These are phyloP conservation scores for Thaumatotibia leucotreta DNA, from an alignment of 1,140 invertebrate species.

Conservation along the genomic window DNA sequence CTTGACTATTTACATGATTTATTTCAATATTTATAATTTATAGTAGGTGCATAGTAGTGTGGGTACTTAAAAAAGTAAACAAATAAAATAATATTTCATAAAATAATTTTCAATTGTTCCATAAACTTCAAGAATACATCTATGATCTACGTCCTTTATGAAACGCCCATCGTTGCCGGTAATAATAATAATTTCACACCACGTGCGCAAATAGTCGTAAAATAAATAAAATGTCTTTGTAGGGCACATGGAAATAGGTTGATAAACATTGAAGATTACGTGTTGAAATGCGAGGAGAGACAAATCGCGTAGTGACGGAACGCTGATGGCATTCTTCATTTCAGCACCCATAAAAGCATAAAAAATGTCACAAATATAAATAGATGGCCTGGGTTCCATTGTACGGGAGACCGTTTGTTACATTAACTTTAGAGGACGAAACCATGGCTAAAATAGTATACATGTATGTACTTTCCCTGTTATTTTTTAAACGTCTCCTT, in stretches of 20 bases:
- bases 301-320: conserved; percentile 18
- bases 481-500: no score
- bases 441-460: no score
- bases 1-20: no score
- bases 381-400: neutral
- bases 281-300: conserved; percentile 18
- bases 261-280: conserved; percentile 9
- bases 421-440: no score
- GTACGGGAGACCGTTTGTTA: no score
- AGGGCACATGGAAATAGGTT: neutral
- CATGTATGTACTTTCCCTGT: no score
- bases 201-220: neutral
- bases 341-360: conserved; percentile 40
- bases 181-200: neutral
- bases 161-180: neutral
- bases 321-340: conserved; percentile 39
- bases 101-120: no score
- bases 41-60: no score
- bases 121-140: neutral
- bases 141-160: neutral
- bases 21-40: no score
- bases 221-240: neutral
- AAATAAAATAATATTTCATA: no score
- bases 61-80: no score
- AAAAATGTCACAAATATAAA: no score